A percentile compares a stretch with the other conserved stretches of the same genome.
phyloP scores from a whole-genome alignment of 1,140 invertebrate species.

The silkworm (Bombyx mori) region ASM3026992v2 NC_085116.1:2676501-2677000 shows the following conservation, averaged over 20 bases:
- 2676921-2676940: constrained; percentile 53
- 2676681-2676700: constrained; percentile 44
- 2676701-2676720: constrained; percentile 39
- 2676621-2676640: constrained; percentile 14
- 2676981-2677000: constrained; percentile 42
- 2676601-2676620: not conserved
- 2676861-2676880: constrained; percentile 54
- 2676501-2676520: constrained; percentile 45
- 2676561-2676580: constrained; percentile 21
- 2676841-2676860: constrained; percentile 49
- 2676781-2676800: constrained; percentile 45
- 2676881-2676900: constrained; percentile 23
- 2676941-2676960: constrained; percentile 46
- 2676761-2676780: constrained; percentile 41
- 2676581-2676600: constrained; percentile 20
- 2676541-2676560: constrained; percentile 19
- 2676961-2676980: constrained; percentile 51
- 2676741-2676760: constrained; percentile 61
- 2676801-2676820: constrained; percentile 58
- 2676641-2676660: constrained; percentile 35
- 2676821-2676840: constrained; percentile 55
- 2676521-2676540: constrained; percentile 27
- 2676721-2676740: constrained; percentile 58
- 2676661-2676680: constrained; percentile 19
- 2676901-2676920: constrained; percentile 28